Percentiles rank a stretch among this genome's conserved stretches.
Conservation (phyloP, 2,797 vertebrate genomes). For the Sebastes nivosus region DNA sequence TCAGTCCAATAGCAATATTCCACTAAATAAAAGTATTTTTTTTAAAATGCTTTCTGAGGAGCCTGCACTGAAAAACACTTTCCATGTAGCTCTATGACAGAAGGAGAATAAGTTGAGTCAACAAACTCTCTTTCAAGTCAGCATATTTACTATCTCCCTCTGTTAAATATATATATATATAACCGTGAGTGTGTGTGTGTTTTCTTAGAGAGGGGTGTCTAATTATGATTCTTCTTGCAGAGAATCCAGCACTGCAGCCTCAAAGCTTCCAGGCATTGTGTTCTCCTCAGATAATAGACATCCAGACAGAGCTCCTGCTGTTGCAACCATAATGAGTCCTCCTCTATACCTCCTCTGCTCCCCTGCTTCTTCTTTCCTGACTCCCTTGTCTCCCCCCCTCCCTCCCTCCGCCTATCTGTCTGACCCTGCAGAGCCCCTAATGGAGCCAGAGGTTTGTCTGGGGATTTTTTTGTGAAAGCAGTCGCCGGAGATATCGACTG, state of each 20-base stretch:
- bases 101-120: conserved; percentile 12
- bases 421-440: conserved; percentile 39
- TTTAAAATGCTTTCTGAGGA: background rate
- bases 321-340: conserved; percentile 58
- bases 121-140: conserved; percentile 30
- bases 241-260: conserved; percentile 32
- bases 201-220: conserved; percentile 33
- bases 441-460: conserved; percentile 48
- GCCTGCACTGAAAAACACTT: background rate
- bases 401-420: conserved; percentile 23
- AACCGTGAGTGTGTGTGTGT: conserved; percentile 10
- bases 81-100: background rate
- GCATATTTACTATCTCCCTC: conserved; percentile 6
- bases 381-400: conserved; percentile 5
- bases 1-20: background rate
- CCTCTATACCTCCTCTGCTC: conserved; percentile 4
- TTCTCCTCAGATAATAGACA: conserved; percentile 54
- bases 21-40: background rate
- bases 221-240: conserved; percentile 58
- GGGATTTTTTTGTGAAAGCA: conserved; percentile 42
- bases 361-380: conserved; percentile 10
- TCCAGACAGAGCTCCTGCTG: conserved; percentile 37
- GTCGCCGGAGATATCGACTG: conserved; percentile 51
- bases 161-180: conserved; percentile 4
- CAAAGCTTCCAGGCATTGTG: conserved; percentile 53